phyloP scores from a whole-genome alignment of 2,888 invertebrate genomes.

The Heliconius hortense region DNA sequence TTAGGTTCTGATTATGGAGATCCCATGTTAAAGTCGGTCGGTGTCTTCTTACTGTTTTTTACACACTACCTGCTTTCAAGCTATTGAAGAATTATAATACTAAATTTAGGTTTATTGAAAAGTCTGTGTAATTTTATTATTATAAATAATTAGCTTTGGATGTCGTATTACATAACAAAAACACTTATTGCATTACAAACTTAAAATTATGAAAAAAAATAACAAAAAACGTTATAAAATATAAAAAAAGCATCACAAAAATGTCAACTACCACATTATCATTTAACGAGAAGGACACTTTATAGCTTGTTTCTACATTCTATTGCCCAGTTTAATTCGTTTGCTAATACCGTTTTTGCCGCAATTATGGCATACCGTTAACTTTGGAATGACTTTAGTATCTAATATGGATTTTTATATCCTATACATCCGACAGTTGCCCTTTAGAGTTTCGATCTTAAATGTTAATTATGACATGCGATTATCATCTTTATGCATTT shows the following conservation, averaged over 20 bases:
- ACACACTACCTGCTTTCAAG: too few species aligned
- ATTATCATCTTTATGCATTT: slow-evolving; percentile 17
- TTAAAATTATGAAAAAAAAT: background rate
- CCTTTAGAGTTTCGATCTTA: slow-evolving; percentile 14
- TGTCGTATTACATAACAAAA: too few species aligned
- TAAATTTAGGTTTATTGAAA: too few species aligned
- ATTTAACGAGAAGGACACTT: slow-evolving; percentile 28
- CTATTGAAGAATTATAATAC: too few species aligned
- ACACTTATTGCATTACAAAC: too few species aligned
- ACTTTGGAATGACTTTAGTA: slow-evolving; percentile 43
- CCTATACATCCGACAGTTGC: slow-evolving; percentile 40
- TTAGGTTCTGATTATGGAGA: too few species aligned
- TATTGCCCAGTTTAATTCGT: slow-evolving; percentile 38
- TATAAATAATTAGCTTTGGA: too few species aligned
- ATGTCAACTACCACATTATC: slow-evolving; percentile 33
- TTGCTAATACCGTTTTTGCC: slow-evolving; percentile 54
- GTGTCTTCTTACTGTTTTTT: too few species aligned
- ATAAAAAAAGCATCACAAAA: slow-evolving; percentile 6
- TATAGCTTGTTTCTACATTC: slow-evolving; percentile 41
- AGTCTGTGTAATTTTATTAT: too few species aligned
- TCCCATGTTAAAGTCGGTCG: too few species aligned
- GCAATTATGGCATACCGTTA: slow-evolving; percentile 58
- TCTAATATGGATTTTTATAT: slow-evolving; percentile 54
- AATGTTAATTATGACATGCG: slow-evolving; percentile 8
- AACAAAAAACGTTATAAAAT: background rate